Percentiles rank a stretch among this genome's conserved stretches.
Conservation (phyloP, 1,140 invertebrate genomes). For the Mycetomoellerius zeteki region DNA sequence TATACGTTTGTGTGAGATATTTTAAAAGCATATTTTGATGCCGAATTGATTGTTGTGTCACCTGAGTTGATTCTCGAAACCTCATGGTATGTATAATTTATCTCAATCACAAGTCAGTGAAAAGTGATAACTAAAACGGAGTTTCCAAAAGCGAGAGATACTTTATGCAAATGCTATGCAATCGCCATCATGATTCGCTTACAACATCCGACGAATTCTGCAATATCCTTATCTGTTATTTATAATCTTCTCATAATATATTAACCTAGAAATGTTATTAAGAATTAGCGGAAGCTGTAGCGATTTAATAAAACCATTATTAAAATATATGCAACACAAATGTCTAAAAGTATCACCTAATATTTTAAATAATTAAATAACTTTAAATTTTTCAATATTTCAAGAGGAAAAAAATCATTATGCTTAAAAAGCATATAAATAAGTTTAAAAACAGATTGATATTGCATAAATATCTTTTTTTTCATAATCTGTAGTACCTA, state of each 20-base stretch:
- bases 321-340: not conserved
- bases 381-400: not conserved
- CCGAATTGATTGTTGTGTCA: conserved; percentile 15
- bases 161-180: not conserved
- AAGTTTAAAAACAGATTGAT: not conserved
- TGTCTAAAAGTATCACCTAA: not conserved
- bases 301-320: not conserved
- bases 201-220: not conserved
- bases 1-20: not conserved
- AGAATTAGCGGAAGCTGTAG: not conserved
- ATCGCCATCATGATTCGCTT: not conserved
- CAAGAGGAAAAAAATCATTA: not conserved
- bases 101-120: not conserved
- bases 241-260: not conserved
- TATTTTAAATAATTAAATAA: not conserved
- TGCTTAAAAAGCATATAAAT: not conserved
- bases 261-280: not conserved
- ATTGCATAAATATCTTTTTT: not conserved
- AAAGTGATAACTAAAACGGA: not conserved
- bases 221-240: conserved; percentile 1
- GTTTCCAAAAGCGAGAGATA: conserved; percentile 8
- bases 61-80: not conserved
- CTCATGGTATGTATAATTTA: not conserved
- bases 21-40: not conserved
- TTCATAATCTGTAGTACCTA: not conserved